phyloP scores from a whole-genome alignment of 1,140 invertebrate genomes.

The Nymphalis io region DNA sequence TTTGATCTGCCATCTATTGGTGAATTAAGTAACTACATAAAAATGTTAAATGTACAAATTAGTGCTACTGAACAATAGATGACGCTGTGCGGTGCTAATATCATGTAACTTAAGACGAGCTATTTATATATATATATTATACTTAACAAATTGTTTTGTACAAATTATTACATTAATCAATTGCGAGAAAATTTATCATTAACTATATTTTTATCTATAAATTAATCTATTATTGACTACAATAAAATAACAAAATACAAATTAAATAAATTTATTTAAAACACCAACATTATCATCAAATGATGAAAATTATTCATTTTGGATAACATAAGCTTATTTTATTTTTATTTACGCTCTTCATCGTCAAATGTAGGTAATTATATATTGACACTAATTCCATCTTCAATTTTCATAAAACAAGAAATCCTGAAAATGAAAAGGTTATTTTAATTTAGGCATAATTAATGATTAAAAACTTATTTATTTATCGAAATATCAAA shows the following conservation, averaged over 20 bases:
- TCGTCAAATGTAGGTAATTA: background rate
- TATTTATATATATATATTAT: no score
- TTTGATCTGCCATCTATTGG: background rate
- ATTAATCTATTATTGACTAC: no score
- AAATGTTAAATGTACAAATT: background rate
- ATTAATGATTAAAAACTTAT: no score
- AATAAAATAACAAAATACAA: background rate
- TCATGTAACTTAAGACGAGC: no score
- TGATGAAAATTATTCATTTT: background rate
- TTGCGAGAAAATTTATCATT: no score
- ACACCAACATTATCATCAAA: background rate
- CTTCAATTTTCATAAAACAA: constrained; percentile 39
- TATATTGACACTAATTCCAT: background rate
- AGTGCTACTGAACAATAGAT: constrained; percentile 19
- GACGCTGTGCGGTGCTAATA: constrained; percentile 2
- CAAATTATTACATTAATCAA: no score
- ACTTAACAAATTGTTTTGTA: no score
- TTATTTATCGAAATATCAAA: no score
- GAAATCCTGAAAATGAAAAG: constrained; percentile 36
- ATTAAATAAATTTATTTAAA: constrained; percentile 3
- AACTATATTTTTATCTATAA: no score
- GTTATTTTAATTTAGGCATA: no score
- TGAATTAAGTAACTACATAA: background rate
- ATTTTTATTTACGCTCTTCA: background rate
- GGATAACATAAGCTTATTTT: background rate